A percentile compares a stretch with the other conserved stretches of the same genome.
Evolutionary conservation across 2,113 vertebrate species (phyloP).

Genomic region (Ctenodactylus gundi): DNA sequence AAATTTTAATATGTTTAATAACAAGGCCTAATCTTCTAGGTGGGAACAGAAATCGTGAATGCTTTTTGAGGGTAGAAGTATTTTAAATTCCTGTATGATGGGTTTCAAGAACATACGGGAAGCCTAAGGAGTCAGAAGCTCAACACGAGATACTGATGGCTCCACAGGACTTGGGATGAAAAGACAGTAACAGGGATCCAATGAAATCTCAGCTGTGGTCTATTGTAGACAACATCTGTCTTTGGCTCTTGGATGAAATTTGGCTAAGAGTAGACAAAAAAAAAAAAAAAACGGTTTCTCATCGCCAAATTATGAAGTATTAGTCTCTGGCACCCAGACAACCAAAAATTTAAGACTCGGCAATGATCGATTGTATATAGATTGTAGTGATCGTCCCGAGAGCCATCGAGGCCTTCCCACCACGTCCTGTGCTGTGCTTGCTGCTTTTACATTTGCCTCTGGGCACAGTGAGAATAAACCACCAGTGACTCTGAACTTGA

Average conservation of each 20-base stretch:
- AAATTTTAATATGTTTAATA: no score
- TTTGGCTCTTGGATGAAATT: background rate
- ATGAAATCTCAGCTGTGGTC: background rate
- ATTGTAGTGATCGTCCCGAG: slow-evolving; percentile 7
- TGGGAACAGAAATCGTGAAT: background rate
- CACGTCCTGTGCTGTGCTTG: background rate
- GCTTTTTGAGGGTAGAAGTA: background rate
- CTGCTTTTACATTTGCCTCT: background rate
- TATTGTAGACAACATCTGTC: background rate
- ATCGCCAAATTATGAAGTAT: background rate
- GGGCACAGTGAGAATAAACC: background rate
- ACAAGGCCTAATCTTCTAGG: background rate
- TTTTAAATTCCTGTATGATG: background rate
- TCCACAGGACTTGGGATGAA: background rate
- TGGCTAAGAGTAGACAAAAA: background rate
- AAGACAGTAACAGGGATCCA: background rate
- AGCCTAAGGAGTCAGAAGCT: background rate
- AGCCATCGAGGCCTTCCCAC: background rate
- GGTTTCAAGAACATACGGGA: background rate
- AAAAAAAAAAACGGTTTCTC: background rate
- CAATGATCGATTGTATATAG: background rate
- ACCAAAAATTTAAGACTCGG: slow-evolving; percentile 17
- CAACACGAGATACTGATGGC: no score
- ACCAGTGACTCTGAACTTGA: background rate
- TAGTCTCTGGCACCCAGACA: background rate